Base-by-base conservation (phyloP, 2,113 vertebrate genomes). In the Muntiacus muntjak region DNA sequence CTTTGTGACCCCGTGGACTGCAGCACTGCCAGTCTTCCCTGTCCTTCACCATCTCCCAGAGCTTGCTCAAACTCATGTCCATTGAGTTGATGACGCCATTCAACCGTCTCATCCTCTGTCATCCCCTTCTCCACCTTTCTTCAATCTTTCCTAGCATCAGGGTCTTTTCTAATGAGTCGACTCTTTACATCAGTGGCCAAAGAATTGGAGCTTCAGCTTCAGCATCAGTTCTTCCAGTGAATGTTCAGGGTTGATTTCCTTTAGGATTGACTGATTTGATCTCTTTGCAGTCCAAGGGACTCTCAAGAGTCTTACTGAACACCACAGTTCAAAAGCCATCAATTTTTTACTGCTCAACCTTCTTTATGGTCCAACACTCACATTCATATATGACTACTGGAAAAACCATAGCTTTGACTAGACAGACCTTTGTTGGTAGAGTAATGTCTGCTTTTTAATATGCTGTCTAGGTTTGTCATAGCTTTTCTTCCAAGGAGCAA, bases 341-440 rank as follows among this genome's bases (percentile, higher is more conserved):
- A 23, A 2, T 36, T 71, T 12, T 71, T 71, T 0, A 0, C 2
- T 3, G 10, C 67, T 71, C 9, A 71, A 3, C 67, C 10, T 71
- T 36, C 67, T 36, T 36, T 5, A 71, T 36, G 5, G 67, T 71
- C 19, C 67, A 71, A 12, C 9, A 12, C n/a, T 36, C 19, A 36
- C n/a, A 71, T 36, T n/a, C 67, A 71, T 36, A 71, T 5, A 5
- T 71, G 67, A 36, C 67, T 23, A 36, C n/a, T 23, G 67, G 67
- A 12, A 71, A 71, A 71, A 40, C 67, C n/a, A 36, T 40, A 71
- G n/a, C 67, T 71, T 71, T 71, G n/a, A 71, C 67, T 71, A 23
- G 67, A 40, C n/a, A 36, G n/a, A 23, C n/a, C 9, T 71, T 36
- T 71, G n/a, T 71, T 71, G n/a, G n/a, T 8, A 36, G 67, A 36